Evolutionary conservation across 1,140 invertebrate species (phyloP).

Genomic region (Drosophila albomicans): DNA sequence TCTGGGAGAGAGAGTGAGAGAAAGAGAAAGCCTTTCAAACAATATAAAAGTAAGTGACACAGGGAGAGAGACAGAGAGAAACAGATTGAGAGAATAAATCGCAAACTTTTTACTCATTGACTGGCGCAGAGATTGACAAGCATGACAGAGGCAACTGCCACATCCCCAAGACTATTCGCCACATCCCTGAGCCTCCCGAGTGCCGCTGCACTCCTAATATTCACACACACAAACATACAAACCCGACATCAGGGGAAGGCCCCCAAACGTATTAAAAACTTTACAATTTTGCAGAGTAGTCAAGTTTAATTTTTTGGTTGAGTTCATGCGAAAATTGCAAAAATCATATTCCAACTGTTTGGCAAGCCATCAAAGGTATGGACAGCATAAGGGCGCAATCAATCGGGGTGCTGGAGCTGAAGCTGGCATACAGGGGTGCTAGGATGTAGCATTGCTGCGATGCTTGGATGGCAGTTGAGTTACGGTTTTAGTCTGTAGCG

Average conservation of each 20-base stretch:
- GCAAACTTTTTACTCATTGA: conserved; percentile 65
- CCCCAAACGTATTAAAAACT: conserved; percentile 77
- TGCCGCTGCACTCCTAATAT: conserved; percentile 14
- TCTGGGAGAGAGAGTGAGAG: not conserved
- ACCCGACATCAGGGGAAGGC: conserved; percentile 2
- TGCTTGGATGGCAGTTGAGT: not conserved
- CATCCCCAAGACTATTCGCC: conserved; percentile 29
- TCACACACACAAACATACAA: not conserved
- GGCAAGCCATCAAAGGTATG: conserved; percentile 79
- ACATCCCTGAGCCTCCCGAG: not conserved
- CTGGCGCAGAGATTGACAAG: conserved; percentile 70
- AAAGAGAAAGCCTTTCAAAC: conserved; percentile 8
- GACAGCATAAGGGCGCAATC: conserved; percentile 29
- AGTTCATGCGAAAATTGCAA: conserved; percentile 82
- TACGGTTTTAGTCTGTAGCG: conserved; percentile 49
- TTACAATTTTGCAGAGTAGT: conserved; percentile 79
- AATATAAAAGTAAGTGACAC: not conserved
- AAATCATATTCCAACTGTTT: conserved; percentile 83
- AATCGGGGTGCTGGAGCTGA: not conserved
- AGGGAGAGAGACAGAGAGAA: too few species aligned
- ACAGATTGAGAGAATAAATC: not conserved
- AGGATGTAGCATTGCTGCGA: too few species aligned
- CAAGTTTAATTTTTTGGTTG: conserved; percentile 83
- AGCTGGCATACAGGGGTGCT: not conserved
- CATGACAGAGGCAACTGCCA: conserved; percentile 59